These are phyloP conservation scores for Novumbra hubbsi DNA, from an alignment of 2,797 vertebrate genomes.

Conservation along the genomic window DNA sequence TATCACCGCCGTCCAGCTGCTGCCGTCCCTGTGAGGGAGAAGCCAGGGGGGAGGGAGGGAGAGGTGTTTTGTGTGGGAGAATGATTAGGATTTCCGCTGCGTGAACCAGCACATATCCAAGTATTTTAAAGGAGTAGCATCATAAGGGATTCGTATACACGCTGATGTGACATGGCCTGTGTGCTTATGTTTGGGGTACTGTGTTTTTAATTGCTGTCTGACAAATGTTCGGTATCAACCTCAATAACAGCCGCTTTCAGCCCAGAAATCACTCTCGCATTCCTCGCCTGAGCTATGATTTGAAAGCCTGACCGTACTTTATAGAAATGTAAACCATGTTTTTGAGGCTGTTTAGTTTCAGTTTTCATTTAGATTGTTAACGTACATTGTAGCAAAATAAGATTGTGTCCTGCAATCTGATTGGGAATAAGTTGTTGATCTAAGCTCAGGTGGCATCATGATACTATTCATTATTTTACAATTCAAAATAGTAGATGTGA, in stretches of 20 bases:
- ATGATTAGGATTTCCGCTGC: slow-evolving; percentile 26
- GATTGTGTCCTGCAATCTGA: too few species aligned
- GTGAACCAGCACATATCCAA: neutral
- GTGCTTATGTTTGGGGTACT: neutral
- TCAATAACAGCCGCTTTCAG: neutral
- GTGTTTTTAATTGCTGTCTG: neutral
- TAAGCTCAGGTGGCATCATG: too few species aligned
- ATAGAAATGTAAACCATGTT: too few species aligned
- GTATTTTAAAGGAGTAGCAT: neutral
- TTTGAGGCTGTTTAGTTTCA: too few species aligned
- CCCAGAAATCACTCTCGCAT: too few species aligned
- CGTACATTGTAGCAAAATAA: too few species aligned
- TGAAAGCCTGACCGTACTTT: too few species aligned
- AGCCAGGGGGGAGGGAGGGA: slow-evolving; percentile 23
- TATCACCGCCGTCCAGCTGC: slow-evolving; percentile 78
- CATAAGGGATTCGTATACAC: neutral
- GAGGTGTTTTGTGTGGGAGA: slow-evolving; percentile 42
- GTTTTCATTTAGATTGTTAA: too few species aligned
- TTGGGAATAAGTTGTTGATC: too few species aligned
- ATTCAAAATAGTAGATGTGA: too few species aligned
- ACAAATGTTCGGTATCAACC: neutral
- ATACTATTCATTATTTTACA: too few species aligned
- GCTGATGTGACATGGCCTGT: neutral
- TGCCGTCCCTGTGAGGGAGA: slow-evolving; percentile 50
- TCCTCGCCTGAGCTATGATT: too few species aligned